Evolutionary conservation across 1,140 invertebrate genomes (phyloP), one percentile per base, ranked within the genome.

Genomic region (Idris sp.): DNA sequence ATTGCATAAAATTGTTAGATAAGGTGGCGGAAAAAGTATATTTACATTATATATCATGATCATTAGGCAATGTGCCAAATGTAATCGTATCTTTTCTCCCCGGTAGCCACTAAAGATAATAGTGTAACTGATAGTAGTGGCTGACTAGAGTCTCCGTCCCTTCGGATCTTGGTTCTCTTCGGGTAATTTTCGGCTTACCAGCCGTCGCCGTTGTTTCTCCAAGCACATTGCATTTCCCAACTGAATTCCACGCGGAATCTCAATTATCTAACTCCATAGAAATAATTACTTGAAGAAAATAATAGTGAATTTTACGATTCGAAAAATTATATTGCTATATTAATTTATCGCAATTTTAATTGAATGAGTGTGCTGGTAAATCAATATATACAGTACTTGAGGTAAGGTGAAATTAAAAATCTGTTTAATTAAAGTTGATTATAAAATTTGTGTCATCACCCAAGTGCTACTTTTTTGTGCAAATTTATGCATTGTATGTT

Each of bases 151-250:
- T 69, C 74, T 65, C 75, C 72, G 67, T 79, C 79, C 76, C 79
- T 81, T 78, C 69, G 65, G 59, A 61, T 76, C 61, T 67, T 69
- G 58, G 59, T 46, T 54, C 72, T 78, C 67, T 71, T 79, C 76
- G 79, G 79, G 79, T 86, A 86, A 86, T 87, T 86, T 86, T 86
- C 85, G 85, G 84, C 79, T 83, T 83, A 78, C 84, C 85, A 74
- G 74, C 80, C 79, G 81, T 83, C 74, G 73, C 81, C 76, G 76
- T 79, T 71, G 74, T 75, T 75, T 71, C 65, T 69, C 64, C 65
- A 75, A 69, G 74, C 69, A 59, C 38, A 11, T 19, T 41, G 51
- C 31, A 71, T 76, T 51, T 76, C 68, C 74, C 68, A 76, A 69
- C 74, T 49, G 74, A 61, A 76, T 76, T 67, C 28, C 49, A 72